These are phyloP conservation scores for Liopterus haemorrhoidalis DNA, from an alignment of 2,888 invertebrate species.

Conservation along the genomic window DNA sequence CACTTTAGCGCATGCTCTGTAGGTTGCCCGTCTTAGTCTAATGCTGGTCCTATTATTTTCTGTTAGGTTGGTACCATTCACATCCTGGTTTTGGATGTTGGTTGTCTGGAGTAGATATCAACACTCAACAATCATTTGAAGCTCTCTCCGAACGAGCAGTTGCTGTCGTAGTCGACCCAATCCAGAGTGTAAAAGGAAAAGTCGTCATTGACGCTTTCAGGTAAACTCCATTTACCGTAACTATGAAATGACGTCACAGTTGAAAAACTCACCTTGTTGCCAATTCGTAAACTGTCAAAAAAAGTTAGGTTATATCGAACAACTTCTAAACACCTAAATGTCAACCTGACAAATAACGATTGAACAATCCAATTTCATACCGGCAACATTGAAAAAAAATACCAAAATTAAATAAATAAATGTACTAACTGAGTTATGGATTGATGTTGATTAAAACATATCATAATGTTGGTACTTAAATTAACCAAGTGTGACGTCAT, in stretches of 20 bases:
- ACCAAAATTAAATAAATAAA: too few species aligned
- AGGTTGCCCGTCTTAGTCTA: neutral
- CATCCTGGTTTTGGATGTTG: constrained; percentile 99
- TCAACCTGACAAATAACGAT: too few species aligned
- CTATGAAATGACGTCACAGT: constrained; percentile 1
- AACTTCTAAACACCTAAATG: too few species aligned
- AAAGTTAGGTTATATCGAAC: too few species aligned
- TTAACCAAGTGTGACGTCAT: too few species aligned
- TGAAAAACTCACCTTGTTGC: constrained; percentile 1
- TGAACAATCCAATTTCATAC: too few species aligned
- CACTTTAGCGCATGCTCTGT: constrained; percentile 7
- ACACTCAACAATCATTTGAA: constrained; percentile 99
- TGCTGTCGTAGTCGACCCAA: constrained; percentile 98
- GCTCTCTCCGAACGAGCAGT: constrained; percentile 97
- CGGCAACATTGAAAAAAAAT: too few species aligned
- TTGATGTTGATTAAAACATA: too few species aligned
- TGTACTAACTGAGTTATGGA: too few species aligned
- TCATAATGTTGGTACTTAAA: too few species aligned
- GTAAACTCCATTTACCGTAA: constrained; percentile 29
- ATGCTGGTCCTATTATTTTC: constrained; percentile 28
- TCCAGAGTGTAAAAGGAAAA: constrained; percentile 98
- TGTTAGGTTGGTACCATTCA: constrained; percentile 90
- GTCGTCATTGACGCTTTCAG: constrained; percentile 98
- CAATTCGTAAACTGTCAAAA: too few species aligned
- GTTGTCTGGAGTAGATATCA: constrained; percentile 98